phyloP scores from a whole-genome alignment of 1,140 invertebrate species.

The Heliconius melpomene region DNA sequence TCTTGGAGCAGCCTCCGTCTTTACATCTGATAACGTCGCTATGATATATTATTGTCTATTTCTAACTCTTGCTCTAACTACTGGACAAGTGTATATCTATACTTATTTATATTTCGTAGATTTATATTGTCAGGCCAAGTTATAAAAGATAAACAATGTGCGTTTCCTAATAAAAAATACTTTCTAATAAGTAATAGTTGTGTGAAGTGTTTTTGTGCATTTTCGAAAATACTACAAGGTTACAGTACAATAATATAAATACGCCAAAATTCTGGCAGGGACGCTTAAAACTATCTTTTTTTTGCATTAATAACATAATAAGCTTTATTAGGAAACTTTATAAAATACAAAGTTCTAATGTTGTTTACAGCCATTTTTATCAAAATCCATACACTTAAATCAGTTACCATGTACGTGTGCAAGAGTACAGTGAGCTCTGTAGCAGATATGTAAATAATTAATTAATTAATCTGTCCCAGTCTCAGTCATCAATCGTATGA shows the following conservation, averaged over 20 bases:
- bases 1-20: neutral
- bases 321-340: too few species aligned
- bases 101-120: neutral
- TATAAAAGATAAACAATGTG: neutral
- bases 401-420: neutral
- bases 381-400: too few species aligned
- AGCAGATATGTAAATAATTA: neutral
- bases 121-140: neutral
- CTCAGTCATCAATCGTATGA: neutral
- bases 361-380: too few species aligned
- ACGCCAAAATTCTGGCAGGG: too few species aligned
- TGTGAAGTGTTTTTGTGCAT: too few species aligned
- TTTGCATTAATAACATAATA: too few species aligned
- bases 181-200: too few species aligned
- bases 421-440: neutral
- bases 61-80: neutral
- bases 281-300: too few species aligned
- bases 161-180: neutral
- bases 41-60: conserved; percentile 5
- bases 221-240: too few species aligned
- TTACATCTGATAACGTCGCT: neutral
- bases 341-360: too few species aligned
- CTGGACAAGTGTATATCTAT: neutral
- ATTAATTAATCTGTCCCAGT: neutral
- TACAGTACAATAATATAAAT: too few species aligned